phyloP scores from a whole-genome alignment of 2,113 vertebrate genomes.

The Manacus vitellinus region DNA sequence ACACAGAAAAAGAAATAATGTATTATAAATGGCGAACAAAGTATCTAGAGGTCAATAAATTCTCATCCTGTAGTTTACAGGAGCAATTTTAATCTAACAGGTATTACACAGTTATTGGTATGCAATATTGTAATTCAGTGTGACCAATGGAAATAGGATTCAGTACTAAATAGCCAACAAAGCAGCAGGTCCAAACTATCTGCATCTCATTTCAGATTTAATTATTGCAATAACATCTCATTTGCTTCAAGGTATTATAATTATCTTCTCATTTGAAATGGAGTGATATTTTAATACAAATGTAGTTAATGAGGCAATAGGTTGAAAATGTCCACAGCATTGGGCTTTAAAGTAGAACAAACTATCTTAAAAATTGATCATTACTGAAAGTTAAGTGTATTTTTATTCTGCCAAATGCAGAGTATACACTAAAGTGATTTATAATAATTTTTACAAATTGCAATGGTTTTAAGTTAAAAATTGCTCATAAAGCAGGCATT shows the following conservation, averaged over 20 bases:
- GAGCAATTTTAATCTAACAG: conserved; percentile 30
- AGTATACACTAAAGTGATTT: conserved; percentile 36
- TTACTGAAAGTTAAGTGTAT: conserved; percentile 32
- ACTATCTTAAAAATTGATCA: conserved; percentile 63
- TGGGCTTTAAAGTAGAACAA: conserved; percentile 70
- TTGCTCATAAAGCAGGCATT: conserved; percentile 42
- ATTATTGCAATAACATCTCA: conserved; percentile 78
- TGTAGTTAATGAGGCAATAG: conserved; percentile 75
- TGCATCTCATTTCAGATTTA: conserved; percentile 74
- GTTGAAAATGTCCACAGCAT: conserved; percentile 67
- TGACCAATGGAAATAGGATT: conserved; percentile 63
- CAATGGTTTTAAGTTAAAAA: conserved; percentile 39
- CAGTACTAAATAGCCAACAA: conserved; percentile 53
- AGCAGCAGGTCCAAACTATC: conserved; percentile 67
- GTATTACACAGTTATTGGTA: conserved; percentile 45
- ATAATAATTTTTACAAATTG: conserved; percentile 52
- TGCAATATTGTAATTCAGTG: conserved; percentile 51
- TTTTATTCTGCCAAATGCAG: conserved; percentile 36
- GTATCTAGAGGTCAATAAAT: conserved; percentile 28
- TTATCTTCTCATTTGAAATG: conserved; percentile 76
- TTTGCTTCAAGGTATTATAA: conserved; percentile 79
- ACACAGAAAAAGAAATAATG: not conserved
- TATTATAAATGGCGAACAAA: conserved; percentile 2
- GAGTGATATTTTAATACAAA: conserved; percentile 76
- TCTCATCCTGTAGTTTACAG: not conserved